A percentile compares a stretch with the other conserved stretches of the same genome.
phyloP scores from a whole-genome alignment of 2,888 invertebrate species.

The Tetanocera ferruginea region DNA sequence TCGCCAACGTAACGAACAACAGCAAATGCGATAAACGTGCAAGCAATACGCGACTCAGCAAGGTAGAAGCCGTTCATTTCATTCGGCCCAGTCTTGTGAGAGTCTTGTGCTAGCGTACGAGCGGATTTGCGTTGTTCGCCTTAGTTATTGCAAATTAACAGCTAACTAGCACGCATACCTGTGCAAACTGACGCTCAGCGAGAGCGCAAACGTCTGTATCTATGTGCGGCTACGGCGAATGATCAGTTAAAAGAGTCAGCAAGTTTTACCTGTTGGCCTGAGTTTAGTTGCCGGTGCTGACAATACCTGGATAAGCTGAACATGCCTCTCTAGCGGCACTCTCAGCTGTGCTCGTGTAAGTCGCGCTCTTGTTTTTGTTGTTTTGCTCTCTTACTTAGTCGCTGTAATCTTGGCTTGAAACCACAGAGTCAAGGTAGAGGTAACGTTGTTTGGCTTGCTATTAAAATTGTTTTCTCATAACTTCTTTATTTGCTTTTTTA shows the following conservation, averaged over 20 bases:
- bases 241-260: not conserved
- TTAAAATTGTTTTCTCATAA: not conserved
- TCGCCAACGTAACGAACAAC: slow-evolving; percentile 46
- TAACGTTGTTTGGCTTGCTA: slow-evolving; percentile 50
- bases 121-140: slow-evolving; percentile 3
- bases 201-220: not conserved
- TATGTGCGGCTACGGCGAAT: too few relatives aligned
- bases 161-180: slow-evolving; percentile 16
- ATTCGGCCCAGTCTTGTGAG: not conserved
- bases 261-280: not conserved
- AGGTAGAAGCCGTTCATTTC: slow-evolving; percentile 30
- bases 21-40: slow-evolving; percentile 37
- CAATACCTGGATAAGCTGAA: not conserved
- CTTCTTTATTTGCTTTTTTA: not conserved
- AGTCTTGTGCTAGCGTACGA: not conserved
- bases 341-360: not conserved
- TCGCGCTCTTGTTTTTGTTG: not conserved
- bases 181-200: not conserved
- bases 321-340: not conserved
- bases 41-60: slow-evolving; percentile 35
- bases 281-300: not conserved
- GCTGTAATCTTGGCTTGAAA: not conserved
- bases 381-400: not conserved
- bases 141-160: slow-evolving; percentile 19
- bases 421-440: slow-evolving; percentile 70